Conservation (phyloP, 1,140 invertebrate genomes). For the Dendrolimus kikuchii region DNA sequence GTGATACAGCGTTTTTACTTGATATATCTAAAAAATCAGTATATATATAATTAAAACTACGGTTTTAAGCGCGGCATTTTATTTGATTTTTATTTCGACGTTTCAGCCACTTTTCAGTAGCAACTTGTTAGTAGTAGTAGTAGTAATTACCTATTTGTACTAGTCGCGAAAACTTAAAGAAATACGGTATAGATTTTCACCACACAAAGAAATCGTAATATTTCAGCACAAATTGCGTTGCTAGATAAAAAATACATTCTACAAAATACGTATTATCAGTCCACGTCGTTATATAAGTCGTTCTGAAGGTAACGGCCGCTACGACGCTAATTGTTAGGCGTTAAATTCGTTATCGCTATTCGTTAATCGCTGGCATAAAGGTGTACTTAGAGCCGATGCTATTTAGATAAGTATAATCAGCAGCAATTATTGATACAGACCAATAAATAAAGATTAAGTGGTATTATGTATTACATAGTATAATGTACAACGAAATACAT, state of each 20-base stretch:
- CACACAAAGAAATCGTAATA: no score
- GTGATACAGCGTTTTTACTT: no score
- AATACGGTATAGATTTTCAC: no score
- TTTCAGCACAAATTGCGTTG: background rate
- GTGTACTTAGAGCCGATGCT: slow-evolving; percentile 6
- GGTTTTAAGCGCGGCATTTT: no score
- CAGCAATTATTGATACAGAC: slow-evolving; percentile 4
- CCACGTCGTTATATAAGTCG: slow-evolving; percentile 14
- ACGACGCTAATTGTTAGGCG: slow-evolving; percentile 20
- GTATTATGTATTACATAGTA: background rate
- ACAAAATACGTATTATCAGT: background rate
- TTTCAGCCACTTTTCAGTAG: no score
- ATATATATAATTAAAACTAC: no score
- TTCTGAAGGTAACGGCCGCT: slow-evolving; percentile 37
- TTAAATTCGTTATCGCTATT: slow-evolving; percentile 32
- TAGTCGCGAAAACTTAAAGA: no score
- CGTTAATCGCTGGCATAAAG: slow-evolving; percentile 21
- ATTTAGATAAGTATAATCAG: slow-evolving; percentile 6
- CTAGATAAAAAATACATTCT: background rate
- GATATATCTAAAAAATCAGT: no score
- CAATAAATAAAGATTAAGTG: slow-evolving; percentile 8
- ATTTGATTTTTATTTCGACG: no score
- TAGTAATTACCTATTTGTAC: no score
- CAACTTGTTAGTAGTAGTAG: no score
- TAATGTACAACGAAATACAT: no score